These are phyloP conservation scores for Anguilla megastoma DNA, from an alignment of 2,797 vertebrate species.

Conservation along the genomic window DNA sequence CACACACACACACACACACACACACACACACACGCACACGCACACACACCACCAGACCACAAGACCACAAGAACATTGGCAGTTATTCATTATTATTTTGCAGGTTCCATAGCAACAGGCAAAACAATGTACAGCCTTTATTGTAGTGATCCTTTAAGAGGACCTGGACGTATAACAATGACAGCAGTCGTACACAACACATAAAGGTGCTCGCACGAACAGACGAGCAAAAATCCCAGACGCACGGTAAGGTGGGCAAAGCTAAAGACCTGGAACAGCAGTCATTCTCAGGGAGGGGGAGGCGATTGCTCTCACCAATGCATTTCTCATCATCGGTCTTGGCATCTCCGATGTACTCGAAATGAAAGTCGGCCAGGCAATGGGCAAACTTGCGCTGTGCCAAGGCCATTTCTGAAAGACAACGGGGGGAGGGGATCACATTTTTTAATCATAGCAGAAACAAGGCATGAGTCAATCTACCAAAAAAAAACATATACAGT, in stretches of 20 bases:
- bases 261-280: background rate
- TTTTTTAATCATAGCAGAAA: background rate
- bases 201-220: background rate
- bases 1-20: slow-evolving; percentile 9
- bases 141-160: background rate
- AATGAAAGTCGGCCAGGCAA: slow-evolving; percentile 92
- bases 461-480: background rate
- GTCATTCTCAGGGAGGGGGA: background rate
- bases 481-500: background rate
- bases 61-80: background rate
- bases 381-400: slow-evolving; percentile 95
- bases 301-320: slow-evolving; percentile 78
- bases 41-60: slow-evolving; percentile 2
- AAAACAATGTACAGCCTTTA: background rate
- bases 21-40: slow-evolving; percentile 14
- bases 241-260: background rate
- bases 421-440: slow-evolving; percentile 24
- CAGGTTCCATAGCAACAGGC: background rate
- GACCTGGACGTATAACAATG: background rate
- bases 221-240: background rate
- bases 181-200: background rate
- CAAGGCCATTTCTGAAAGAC: slow-evolving; percentile 81
- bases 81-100: background rate
- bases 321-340: slow-evolving; percentile 95
- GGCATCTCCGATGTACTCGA: slow-evolving; percentile 96